phyloP scores from a whole-genome alignment of 37 sponge, comb jelly and placozoan genomes.

The Beroe ovata region DNA sequence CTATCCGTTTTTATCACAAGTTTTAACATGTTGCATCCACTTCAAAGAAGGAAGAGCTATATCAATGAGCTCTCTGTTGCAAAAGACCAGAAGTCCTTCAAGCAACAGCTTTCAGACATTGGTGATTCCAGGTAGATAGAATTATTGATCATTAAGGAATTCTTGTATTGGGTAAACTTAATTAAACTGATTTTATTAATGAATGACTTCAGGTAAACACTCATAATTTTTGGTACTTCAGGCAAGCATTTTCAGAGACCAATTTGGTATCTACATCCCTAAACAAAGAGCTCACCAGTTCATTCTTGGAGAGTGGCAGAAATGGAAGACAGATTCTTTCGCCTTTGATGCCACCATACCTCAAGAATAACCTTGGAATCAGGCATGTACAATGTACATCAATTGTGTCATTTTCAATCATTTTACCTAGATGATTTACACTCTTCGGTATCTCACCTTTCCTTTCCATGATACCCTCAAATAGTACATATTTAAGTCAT shows the following conservation, averaged over 20 bases:
- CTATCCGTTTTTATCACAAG: too few species aligned
- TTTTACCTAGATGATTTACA: too few species aligned
- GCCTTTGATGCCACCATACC: slow-evolving; percentile 45
- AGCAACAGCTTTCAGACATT: not conserved
- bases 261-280: slow-evolving; percentile 31
- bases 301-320: not conserved
- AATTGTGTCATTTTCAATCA: too few species aligned
- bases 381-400: too few species aligned
- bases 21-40: not conserved
- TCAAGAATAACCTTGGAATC: slow-evolving; percentile 53
- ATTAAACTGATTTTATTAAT: too few species aligned
- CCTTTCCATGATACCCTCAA: too few species aligned
- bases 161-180: too few species aligned
- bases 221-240: too few species aligned
- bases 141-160: too few species aligned
- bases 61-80: not conserved
- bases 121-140: slow-evolving; percentile 16
- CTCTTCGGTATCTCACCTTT: too few species aligned
- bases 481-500: too few species aligned
- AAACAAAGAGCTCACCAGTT: not conserved
- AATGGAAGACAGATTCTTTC: slow-evolving; percentile 55
- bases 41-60: slow-evolving; percentile 44
- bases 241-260: slow-evolving; percentile 41
- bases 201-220: too few species aligned
- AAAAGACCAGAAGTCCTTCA: slow-evolving; percentile 25